A percentile compares a stretch with the other conserved stretches of the same genome.
Conservation (phyloP, 2,797 vertebrate genomes). For the Octomys mimax region DNA sequence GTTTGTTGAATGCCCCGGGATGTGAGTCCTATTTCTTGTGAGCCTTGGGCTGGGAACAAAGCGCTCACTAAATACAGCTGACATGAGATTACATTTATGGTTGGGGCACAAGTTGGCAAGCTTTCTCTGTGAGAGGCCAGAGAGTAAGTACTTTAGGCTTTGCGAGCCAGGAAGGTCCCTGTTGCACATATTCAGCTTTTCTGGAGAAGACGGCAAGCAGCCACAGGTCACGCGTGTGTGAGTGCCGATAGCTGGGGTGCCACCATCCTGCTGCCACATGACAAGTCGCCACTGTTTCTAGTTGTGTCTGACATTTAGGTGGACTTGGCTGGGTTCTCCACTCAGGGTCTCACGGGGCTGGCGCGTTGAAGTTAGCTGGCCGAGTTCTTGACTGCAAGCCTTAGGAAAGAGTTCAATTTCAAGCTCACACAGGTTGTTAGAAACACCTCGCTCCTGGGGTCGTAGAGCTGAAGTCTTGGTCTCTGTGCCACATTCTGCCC, state of each 20-base stretch:
- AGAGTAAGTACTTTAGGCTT: neutral
- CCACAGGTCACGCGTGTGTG: neutral
- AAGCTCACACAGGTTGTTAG: neutral
- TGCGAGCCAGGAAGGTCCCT: neutral
- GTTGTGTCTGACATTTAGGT: neutral
- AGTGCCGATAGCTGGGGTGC: no score
- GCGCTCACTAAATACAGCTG: neutral
- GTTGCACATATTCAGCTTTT: neutral
- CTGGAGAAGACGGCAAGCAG: neutral
- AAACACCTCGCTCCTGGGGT: neutral
- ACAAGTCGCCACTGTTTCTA: neutral
- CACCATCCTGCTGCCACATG: neutral
- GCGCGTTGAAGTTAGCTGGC: neutral
- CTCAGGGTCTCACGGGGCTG: neutral
- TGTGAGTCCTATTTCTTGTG: neutral
- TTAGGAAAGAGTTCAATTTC: neutral
- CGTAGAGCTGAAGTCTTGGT: neutral
- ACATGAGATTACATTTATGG: neutral
- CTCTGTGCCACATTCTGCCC: neutral
- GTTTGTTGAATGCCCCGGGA: neutral
- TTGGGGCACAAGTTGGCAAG: neutral
- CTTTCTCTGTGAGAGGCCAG: neutral
- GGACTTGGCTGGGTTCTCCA: neutral
- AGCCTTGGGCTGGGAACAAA: neutral
- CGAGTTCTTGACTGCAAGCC: neutral